Percentiles rank a stretch among this genome's conserved stretches.
These are phyloP conservation scores for Carassius gibelio DNA, from an alignment of 2,113 vertebrate species.

Conservation along the genomic window DNA sequence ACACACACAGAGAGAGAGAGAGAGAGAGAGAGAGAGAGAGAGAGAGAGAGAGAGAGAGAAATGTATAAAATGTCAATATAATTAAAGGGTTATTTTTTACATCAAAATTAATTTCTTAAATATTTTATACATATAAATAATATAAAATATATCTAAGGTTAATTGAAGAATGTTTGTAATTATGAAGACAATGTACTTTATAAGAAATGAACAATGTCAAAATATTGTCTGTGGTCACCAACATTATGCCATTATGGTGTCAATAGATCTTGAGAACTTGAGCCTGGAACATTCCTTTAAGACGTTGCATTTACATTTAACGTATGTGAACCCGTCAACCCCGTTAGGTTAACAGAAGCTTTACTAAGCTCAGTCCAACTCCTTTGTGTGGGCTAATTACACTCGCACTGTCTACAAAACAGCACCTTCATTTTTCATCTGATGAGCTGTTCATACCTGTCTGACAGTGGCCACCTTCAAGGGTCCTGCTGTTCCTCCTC, in stretches of 20 bases:
- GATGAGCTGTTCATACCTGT: conserved; percentile 66
- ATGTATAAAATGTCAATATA: too few relatives aligned
- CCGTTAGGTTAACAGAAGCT: conserved; percentile 16
- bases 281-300: background rate
- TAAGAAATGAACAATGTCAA: conserved; percentile 49
- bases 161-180: too few relatives aligned
- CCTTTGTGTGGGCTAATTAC: conserved; percentile 69
- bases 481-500: conserved; percentile 28
- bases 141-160: too few relatives aligned
- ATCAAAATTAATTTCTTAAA: too few relatives aligned
- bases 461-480: conserved; percentile 56
- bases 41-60: too few relatives aligned
- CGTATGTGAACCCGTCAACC: conserved; percentile 23
- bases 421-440: conserved; percentile 75
- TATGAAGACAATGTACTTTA: too few relatives aligned
- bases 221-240: background rate
- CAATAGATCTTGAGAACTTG: background rate
- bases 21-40: too few relatives aligned
- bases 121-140: too few relatives aligned
- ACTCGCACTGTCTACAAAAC: conserved; percentile 72
- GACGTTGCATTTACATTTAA: conserved; percentile 8
- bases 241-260: background rate
- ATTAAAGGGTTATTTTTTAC: too few relatives aligned
- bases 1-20: too few relatives aligned
- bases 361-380: background rate